Base-by-base conservation (phyloP, 2,797 vertebrate genomes). In the Echeneis naucrates region DNA sequence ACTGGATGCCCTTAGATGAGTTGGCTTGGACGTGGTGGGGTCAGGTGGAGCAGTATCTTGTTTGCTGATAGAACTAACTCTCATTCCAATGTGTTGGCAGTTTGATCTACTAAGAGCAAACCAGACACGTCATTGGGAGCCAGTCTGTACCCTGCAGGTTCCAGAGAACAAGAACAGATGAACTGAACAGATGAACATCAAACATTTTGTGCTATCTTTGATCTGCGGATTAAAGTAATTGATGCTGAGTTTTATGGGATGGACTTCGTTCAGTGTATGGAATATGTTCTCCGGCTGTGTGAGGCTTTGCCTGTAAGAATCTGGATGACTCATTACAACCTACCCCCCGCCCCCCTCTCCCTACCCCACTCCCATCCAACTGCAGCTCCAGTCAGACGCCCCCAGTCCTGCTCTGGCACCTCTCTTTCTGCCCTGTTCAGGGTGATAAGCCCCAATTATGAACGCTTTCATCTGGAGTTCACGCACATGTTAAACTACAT, bases 361-460 rank as follows among this genome's bases (percentile, higher is more conserved):
- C 16, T 16, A 35, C 8, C 62, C 55, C 17, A 5, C 51, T 53
- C 58, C 51, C 53, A 68, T 82, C 80, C 69, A 87, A 75, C 69
- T 69, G 70, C 78, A 70, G 63, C 67, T 75, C 75, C 19, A 16
- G 72, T 83, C 82, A 90, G 92, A 92, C 92, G 67, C 82, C 82
- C 87, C 50, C 81, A 80, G 87, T 88, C 84, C 87, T n/a, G 58
- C 76, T 80, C 89, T 93, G 94, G 93, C 94, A 94, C 92, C 92
- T 93, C 88, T 91, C 78, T 79, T 90, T 76, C 86, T 79, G 83
- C 77, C 81, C 71, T 16, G 35, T 85, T 86, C 76, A 55, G 73
- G 76, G 91, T 2, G 90, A 84, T 92, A 94, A 94, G 90, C 90
- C 88, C 89, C 90, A 92, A 93, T 93, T 93, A 92, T 93, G 89